A percentile compares a stretch with the other conserved stretches of the same genome.
phyloP scores from a whole-genome alignment of 1,140 invertebrate species.

The Drosophila bocqueti region DNA sequence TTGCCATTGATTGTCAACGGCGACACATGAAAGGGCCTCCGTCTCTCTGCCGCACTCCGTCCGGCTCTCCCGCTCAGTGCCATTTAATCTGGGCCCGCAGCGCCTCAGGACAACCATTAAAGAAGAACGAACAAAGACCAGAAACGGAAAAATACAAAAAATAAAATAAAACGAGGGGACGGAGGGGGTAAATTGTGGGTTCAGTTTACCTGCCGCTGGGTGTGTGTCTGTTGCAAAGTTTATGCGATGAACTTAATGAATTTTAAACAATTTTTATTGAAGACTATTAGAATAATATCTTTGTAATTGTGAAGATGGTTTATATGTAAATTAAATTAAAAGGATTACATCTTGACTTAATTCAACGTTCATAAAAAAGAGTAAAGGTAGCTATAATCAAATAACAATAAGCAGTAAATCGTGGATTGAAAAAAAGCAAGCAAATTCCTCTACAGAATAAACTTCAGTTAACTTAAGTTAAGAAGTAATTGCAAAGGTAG shows the following conservation, averaged over 20 bases:
- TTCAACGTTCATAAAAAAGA: neutral
- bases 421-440: too few relatives aligned
- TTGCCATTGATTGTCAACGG: conserved; percentile 68
- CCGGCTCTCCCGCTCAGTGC: conserved; percentile 3
- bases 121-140: conserved; percentile 60
- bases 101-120: conserved; percentile 54
- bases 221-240: conserved; percentile 14
- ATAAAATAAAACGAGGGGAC: conserved; percentile 14
- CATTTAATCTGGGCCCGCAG: conserved; percentile 37
- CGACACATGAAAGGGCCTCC: conserved; percentile 29
- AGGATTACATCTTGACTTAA: neutral
- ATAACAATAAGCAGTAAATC: too few relatives aligned
- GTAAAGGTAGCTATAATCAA: neutral
- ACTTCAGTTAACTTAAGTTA: neutral
- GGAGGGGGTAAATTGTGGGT: conserved; percentile 61
- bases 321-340: too few relatives aligned
- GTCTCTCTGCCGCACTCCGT: conserved; percentile 1
- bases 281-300: too few relatives aligned
- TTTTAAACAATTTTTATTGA: too few relatives aligned
- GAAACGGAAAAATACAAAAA: conserved; percentile 5
- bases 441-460: too few relatives aligned
- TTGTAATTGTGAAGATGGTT: too few relatives aligned
- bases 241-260: neutral
- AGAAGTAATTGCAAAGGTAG: neutral
- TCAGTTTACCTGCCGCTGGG: conserved; percentile 43